phyloP scores from a whole-genome alignment of 2,888 invertebrate species.

The Platypus cylindrus region DNA sequence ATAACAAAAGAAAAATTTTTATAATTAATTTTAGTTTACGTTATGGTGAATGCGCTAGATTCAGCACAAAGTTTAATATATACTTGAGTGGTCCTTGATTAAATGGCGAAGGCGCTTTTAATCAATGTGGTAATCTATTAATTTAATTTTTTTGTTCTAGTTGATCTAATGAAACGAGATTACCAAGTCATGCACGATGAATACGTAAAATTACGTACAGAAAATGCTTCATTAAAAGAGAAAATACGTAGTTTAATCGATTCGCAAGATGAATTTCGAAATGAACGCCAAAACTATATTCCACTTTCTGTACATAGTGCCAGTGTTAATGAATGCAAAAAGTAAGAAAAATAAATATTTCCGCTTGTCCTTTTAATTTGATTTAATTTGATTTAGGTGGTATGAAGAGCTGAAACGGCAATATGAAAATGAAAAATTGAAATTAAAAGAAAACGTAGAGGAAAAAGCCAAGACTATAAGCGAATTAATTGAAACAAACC shows the following conservation, averaged over 20 bases:
- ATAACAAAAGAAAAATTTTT: too few species aligned
- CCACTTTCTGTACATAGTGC: constrained; percentile 53
- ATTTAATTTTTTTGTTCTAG: constrained; percentile 28
- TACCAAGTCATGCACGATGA: constrained; percentile 52
- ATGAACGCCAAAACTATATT: constrained; percentile 42
- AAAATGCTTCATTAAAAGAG: constrained; percentile 45
- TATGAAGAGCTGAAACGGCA: constrained; percentile 64
- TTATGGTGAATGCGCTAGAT: too few species aligned
- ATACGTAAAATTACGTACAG: constrained; percentile 43
- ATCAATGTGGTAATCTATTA: not conserved
- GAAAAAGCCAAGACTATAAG: constrained; percentile 36
- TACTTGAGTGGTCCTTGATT: too few species aligned
- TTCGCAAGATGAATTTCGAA: constrained; percentile 40
- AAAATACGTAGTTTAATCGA: constrained; percentile 44
- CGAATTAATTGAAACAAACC: constrained; percentile 39
- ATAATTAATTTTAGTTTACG: too few species aligned
- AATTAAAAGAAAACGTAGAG: constrained; percentile 41
- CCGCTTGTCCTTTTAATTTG: not conserved
- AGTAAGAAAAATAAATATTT: constrained; percentile 30
- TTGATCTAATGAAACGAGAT: constrained; percentile 51
- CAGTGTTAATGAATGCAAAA: constrained; percentile 60
- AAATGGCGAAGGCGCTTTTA: constrained; percentile 1
- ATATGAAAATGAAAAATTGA: constrained; percentile 55
- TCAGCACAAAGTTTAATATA: too few species aligned
- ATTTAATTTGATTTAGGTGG: constrained; percentile 36